Conservation (phyloP, 92 coral and sea anemone species). For the Montipora capitata region DNA sequence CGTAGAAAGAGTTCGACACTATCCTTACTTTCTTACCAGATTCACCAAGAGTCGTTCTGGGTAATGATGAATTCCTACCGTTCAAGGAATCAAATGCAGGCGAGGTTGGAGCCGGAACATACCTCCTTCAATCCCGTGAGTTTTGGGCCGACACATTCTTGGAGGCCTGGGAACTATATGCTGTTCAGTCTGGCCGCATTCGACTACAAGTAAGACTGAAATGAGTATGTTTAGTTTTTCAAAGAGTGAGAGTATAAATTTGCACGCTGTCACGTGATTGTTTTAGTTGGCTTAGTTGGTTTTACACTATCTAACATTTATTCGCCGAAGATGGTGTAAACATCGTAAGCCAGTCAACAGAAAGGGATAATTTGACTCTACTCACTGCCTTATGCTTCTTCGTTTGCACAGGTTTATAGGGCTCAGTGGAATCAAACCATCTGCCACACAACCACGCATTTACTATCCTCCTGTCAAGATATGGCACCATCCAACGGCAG, state of each 20-base stretch:
- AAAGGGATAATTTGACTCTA: too few relatives aligned
- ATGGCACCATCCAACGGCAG: slow-evolving; percentile 2
- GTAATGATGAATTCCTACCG: slow-evolving; percentile 6
- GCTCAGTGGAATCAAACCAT: slow-evolving; percentile 29
- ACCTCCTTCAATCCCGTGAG: slow-evolving; percentile 56
- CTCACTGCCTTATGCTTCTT: too few relatives aligned
- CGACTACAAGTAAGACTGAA: slow-evolving; percentile 72
- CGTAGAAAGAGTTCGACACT: background rate
- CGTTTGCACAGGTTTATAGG: slow-evolving; percentile 43
- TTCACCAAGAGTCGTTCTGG: slow-evolving; percentile 26
- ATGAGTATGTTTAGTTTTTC: too few relatives aligned
- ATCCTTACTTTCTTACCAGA: slow-evolving; percentile 12
- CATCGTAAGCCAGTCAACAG: too few relatives aligned
- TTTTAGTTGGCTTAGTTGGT: too few relatives aligned
- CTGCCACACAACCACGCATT: background rate
- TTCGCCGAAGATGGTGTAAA: too few relatives aligned
- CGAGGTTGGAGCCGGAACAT: slow-evolving; percentile 39
- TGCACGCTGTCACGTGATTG: too few relatives aligned
- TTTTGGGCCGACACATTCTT: slow-evolving; percentile 43
- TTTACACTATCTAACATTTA: too few relatives aligned
- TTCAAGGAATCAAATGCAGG: background rate
- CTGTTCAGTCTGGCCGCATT: slow-evolving; percentile 63
- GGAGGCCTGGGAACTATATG: slow-evolving; percentile 88
- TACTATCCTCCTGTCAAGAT: background rate
- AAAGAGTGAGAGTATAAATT: too few relatives aligned